Evolutionary conservation across 2,888 invertebrate genomes (phyloP), one percentile per base, ranked within the genome.

Genomic region (Perithous albicinctus): DNA sequence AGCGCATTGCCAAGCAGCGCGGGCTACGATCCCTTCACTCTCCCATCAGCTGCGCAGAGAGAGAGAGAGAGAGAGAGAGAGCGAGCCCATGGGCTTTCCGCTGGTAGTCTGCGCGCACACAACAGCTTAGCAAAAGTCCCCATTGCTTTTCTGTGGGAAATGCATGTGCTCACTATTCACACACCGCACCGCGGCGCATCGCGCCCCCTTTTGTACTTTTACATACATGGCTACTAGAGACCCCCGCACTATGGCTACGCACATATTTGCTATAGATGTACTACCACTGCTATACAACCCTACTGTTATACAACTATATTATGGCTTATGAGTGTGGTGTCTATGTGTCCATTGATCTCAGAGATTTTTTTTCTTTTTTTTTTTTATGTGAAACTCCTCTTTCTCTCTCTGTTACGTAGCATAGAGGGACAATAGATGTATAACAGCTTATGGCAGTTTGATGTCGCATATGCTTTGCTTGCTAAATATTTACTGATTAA

Each of bases 141-240:
- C 88, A 87, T 90, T 89, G 90, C 89, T 89, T 91, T 91, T 90
- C 91, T 91, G 91, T 92, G 92, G 91, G 92, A 92, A 92, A 92
- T 91, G 89, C 92, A 91, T 91, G 92, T 91, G 92, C 89, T 90
- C 88, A 86, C 89, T 90, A 92, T 92, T 92, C 89, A 89, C 89
- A 89, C 89, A 89, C 84, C 80, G 75, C 70, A 54, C 72, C 72
- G 75, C 67, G 76, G 72, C 82, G 63, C 26, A 6, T 20, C 69
- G 51, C 69, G 20, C 38, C 38, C 38, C 63, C 54, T 56, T n/a
- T 29, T 70, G 18, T 41, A 41, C 38, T n/a, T n/a, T n/a, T 41
- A n/a, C 23, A 41, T 63, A 63, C 23, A 23, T 18, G 26, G 29
- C 56, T 56, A 29, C 38, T 20, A 80, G 84, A 82, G 84, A 82